Evolutionary conservation across 2,797 vertebrate genomes (phyloP), one percentile per base, ranked within the genome.

Genomic region (Ceyx erithaca): DNA sequence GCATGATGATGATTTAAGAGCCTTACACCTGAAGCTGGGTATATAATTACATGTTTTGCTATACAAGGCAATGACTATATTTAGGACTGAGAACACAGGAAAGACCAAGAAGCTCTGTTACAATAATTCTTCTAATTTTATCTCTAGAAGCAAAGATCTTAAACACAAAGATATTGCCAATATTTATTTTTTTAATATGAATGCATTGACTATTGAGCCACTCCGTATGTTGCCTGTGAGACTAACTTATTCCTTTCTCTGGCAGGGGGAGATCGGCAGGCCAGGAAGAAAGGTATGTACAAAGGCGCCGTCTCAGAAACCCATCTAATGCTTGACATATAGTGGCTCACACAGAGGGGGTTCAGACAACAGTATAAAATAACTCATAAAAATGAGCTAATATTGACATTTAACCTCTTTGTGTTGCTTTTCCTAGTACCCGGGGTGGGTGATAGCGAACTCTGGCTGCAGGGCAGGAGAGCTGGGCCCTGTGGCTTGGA

Each of bases 231-330:
- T 85, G 72, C 48, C 55, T 78, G 12, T 41, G 68, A 71, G 54
- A 57, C 84, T 98, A 55, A 97, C 37, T 6, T 62, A 14, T 94
- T 89, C 77, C 92, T 95, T 95, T 96, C 93, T 97, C 97, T 97
- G 93, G 90, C 98, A 99, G 99, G 99, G 99, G 97, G 99, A 99
- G 98, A 98, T 99, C 92, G 99, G 99, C 98, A 98, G 98, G 97
- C 99, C 99, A 87, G 99, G 99, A 97, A 98, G 99, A 98, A 99
- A 99, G 99, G 99, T 99, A 98, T 97, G 98, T 93, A 92, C 79
- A 71, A 89, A 94, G 28, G 62, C 80, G 43, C 37, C 80, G 25
- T 59, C 64, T 80, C 52, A 71, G 57, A 78, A 71, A 69, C 9
- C 6, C 1, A 4, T 46, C 16, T 14, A 41, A 45, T 45, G 43